Base-by-base conservation (phyloP, 2,797 vertebrate species). In the Lepilemur ruficaudatus region DNA sequence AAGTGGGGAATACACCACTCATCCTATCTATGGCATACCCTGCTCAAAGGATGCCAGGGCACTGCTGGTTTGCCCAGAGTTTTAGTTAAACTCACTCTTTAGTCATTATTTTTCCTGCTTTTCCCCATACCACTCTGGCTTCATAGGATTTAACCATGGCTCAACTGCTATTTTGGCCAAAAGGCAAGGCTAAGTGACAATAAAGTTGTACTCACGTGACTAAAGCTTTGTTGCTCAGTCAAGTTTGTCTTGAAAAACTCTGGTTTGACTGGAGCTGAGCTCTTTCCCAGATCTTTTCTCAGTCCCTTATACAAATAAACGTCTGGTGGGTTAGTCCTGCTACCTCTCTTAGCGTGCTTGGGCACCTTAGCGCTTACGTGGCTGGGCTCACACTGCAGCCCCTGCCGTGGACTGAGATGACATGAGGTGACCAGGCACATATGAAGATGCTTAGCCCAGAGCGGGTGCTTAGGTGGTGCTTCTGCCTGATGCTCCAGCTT, bases 211-310 rank as follows among this genome's bases (percentile, higher is more conserved):
- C 25, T 81, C 28, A 50, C 38, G 84, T 52, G 48, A 55, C 63
- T 41, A 52, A 70, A 63, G 38, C 73, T 92, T 67, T 65, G 57
- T 52, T 82, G 18, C 12, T 48, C 38, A 2, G 18, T 89, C 25
- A 69, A 32, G 6, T 57, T 73, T 35, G 11, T 92, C 76, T 69
- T 52, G n/a, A 90, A 25, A 93, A 79, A 63, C 20, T 76, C 23
- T 55, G 6, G 67, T 57, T 94, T 86, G 18, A n/a, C 11, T 38
- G 48, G 32, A 7, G 43, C 23, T 76, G 30, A 78, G n/a, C 30
- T 89, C n/a, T 46, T 89, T 81, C n/a, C 72, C 67, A 86, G 69
- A 70, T 65, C 30, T 85, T 72, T 84, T 32, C 55, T 78, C 41
- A 85, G 30, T 0, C 32, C 25, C 20, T 25, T 5, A 41, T 22